These are phyloP conservation scores for Anorthoa munda DNA, from an alignment of 2,888 invertebrate genomes.

Conservation along the genomic window DNA sequence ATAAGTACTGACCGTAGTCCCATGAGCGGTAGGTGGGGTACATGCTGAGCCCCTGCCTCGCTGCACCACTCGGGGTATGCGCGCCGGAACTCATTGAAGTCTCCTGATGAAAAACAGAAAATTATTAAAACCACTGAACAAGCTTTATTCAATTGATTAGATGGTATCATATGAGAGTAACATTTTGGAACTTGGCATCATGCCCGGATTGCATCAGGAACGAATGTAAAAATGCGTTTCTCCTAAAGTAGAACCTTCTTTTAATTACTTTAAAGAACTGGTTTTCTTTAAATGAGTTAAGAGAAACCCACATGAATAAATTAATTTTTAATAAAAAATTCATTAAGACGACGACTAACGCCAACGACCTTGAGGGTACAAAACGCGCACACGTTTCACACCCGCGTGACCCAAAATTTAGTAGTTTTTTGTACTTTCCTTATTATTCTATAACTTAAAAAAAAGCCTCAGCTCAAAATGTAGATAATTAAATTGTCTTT, in stretches of 20 bases:
- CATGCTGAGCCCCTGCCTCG: conserved; percentile 93
- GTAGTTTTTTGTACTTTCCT: too few relatives aligned
- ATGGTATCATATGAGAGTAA: background rate
- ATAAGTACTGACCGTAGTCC: conserved; percentile 84
- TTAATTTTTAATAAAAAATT: background rate
- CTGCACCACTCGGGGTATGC: conserved; percentile 97
- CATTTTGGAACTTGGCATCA: background rate
- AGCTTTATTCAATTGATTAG: background rate
- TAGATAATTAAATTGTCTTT: too few relatives aligned
- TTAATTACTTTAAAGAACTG: background rate
- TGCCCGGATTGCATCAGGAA: background rate
- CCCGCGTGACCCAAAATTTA: too few relatives aligned
- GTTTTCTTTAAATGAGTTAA: conserved; percentile 1
- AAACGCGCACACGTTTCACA: too few relatives aligned
- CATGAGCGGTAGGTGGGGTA: conserved; percentile 91
- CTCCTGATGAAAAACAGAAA: conserved; percentile 91
- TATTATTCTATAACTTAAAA: too few relatives aligned
- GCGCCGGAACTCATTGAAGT: conserved; percentile 95
- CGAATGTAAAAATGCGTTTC: background rate
- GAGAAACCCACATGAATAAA: background rate
- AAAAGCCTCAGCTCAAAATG: too few relatives aligned
- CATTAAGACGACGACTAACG: too few relatives aligned
- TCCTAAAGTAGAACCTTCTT: background rate
- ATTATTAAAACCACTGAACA: conserved; percentile 1
- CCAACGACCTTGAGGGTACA: too few relatives aligned